Base-by-base conservation (phyloP, 2,888 invertebrate genomes). In the Tipula confusa region DNA sequence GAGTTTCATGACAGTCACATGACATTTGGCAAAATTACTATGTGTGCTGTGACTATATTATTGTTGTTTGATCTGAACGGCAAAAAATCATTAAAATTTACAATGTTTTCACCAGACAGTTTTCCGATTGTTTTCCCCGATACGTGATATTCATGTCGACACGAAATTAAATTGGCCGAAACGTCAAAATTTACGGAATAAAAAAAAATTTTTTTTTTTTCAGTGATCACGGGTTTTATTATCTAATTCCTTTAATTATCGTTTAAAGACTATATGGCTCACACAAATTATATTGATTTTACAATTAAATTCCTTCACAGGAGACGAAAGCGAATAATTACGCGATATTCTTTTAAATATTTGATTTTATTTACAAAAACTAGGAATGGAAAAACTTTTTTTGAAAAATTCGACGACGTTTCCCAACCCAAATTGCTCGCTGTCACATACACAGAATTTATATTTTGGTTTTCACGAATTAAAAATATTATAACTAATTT, bases 1-100 rank as follows among this genome's bases (percentile, higher is more conserved):
- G 82, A 86, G 85, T 88, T 88, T 88, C 88, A 64, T 64, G 64
- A 64, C 64, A 89, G 88, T 89, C 89, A 89, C 89, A 89, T 89
- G 89, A 89, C 88, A 88, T 87, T 85, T 86, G 87, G 87, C 86
- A 15, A 83, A 24, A 64, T 64, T 64, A 64, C 64, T 24, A 64
- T 64, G n/a, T n/a, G n/a, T n/a, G 24, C 64, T 64, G 11, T 11
- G 9, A 24, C 43, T 43, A n/a, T n/a, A n/a, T n/a, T n/a, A 64
- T 64, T 64, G 64, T 24, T 64, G n/a, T 64, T 64, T 9, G 24
- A 11, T 24, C 43, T 24, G 24, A 15, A 43, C 64, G 24, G n/a
- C 64, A 24, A 9, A 24, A 64, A 64, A 64, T 64, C 64, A 24
- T 24, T 24, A 64, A 64, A 64, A 24, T 24, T 64, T 64, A 64